Percentiles rank a stretch among this genome's conserved stretches.
These are phyloP conservation scores for Anolis apletophallus DNA, from an alignment of 2,797 vertebrate genomes.

Conservation along the genomic window DNA sequence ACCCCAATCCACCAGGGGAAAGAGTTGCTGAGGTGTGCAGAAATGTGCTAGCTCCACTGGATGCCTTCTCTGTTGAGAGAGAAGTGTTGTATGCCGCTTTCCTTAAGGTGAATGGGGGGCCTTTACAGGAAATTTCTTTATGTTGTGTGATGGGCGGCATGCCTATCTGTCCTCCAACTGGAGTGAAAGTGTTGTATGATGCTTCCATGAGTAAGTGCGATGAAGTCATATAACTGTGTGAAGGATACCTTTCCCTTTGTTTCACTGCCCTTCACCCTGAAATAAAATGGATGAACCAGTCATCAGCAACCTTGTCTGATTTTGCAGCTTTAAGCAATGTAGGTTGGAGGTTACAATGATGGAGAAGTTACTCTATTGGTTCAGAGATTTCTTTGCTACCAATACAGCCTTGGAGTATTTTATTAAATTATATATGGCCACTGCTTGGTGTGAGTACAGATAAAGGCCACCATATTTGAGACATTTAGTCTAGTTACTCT, in stretches of 20 bases:
- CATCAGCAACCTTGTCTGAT: not conserved
- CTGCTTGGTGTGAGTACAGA: not conserved
- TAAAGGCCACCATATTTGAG: not conserved
- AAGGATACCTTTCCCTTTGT: not conserved
- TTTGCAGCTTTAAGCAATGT: not conserved
- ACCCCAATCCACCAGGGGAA: no score
- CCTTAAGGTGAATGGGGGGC: no score
- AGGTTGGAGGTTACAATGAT: not conserved
- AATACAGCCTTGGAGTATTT: not conserved
- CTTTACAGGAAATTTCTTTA: no score
- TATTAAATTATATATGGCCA: not conserved
- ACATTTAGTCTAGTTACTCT: not conserved
- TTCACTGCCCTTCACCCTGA: not conserved
- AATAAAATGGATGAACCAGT: not conserved
- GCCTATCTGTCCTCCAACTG: no score
- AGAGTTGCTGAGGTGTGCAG: no score
- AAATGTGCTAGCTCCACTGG: no score
- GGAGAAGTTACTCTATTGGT: not conserved
- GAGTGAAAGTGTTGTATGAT: no score
- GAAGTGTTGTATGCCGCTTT: no score
- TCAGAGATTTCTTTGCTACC: not conserved
- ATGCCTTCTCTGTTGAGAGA: no score
- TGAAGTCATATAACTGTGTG: not conserved
- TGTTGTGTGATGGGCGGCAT: no score
- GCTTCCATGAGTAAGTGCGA: no score